These are phyloP conservation scores for Watersipora subatra DNA, from an alignment of 1,140 invertebrate genomes.

Conservation along the genomic window DNA sequence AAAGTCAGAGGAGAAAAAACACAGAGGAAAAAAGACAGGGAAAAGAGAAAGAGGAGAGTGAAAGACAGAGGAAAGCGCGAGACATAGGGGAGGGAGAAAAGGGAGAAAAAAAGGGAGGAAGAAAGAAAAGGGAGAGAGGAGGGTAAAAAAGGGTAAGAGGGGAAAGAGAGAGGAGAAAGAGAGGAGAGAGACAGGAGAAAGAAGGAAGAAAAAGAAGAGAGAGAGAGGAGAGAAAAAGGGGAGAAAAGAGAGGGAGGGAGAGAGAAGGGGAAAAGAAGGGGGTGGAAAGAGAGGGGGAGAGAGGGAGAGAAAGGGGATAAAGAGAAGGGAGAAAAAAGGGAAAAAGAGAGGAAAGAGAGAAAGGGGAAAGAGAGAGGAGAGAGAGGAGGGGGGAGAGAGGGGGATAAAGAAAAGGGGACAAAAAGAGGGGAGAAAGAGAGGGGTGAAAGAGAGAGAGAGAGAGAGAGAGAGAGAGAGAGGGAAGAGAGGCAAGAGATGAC, in stretches of 20 bases:
- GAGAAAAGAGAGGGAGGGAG: not conserved
- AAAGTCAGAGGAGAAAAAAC: conserved; percentile 5
- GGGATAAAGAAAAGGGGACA: not conserved
- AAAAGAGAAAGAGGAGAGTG: too few species aligned
- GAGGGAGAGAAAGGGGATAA: not conserved
- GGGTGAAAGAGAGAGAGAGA: too few species aligned
- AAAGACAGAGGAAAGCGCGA: not conserved
- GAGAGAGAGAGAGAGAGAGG: not conserved
- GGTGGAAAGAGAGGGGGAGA: not conserved
- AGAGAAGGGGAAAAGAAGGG: too few species aligned
- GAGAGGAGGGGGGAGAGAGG: conserved; percentile 5
- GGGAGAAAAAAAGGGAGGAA: too few species aligned
- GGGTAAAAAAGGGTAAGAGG: too few species aligned
- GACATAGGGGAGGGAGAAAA: not conserved
- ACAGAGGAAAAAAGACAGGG: not conserved
- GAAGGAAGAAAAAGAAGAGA: not conserved
- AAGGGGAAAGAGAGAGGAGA: not conserved
- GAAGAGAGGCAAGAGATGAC: too few species aligned
- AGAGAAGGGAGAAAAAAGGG: conserved; percentile 9
- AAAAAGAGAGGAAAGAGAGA: conserved; percentile 9
- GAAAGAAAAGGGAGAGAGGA: not conserved
- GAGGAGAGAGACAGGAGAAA: too few species aligned
- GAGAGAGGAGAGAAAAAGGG: not conserved
- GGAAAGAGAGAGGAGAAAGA: too few species aligned
- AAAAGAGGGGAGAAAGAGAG: not conserved